Conservation (phyloP, 2,113 vertebrate species). For the Ophthalmolycus amberensis region DNA sequence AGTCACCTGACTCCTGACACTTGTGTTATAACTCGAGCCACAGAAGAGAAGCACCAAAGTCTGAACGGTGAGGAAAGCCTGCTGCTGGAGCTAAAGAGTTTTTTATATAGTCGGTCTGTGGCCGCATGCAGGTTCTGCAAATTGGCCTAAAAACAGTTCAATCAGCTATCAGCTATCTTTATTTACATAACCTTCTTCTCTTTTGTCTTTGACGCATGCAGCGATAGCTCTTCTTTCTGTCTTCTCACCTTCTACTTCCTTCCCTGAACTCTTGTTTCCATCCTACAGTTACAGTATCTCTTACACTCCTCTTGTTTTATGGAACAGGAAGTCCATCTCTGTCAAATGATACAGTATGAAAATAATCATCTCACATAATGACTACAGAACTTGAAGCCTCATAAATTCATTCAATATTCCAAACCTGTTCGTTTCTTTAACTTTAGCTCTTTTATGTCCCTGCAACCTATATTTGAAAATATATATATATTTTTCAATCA, state of each 20-base stretch:
- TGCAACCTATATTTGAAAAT: not conserved
- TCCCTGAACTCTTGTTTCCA: not conserved
- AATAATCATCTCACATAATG: not conserved
- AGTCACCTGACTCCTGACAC: slow-evolving; percentile 28
- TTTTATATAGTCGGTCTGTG: slow-evolving; percentile 30
- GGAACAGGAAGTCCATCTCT: slow-evolving; percentile 1
- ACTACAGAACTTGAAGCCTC: not conserved
- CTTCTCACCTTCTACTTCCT: not conserved
- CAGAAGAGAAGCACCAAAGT: slow-evolving; percentile 38
- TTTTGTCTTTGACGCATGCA: not conserved
- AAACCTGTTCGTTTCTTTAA: not conserved
- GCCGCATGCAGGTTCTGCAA: not conserved
- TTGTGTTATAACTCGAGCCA: slow-evolving; percentile 26
- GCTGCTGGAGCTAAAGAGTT: slow-evolving; percentile 30
- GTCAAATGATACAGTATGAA: not conserved
- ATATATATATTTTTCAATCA: not conserved
- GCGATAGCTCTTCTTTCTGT: not conserved
- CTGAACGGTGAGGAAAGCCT: slow-evolving; percentile 34
- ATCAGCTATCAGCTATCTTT: not conserved
- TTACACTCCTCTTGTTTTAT: slow-evolving; percentile 2
- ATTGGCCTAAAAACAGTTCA: slow-evolving; percentile 15
- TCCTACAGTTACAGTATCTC: not conserved
- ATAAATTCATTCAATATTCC: not conserved
- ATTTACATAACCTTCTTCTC: slow-evolving; percentile 12
- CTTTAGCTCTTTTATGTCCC: not conserved